These are phyloP conservation scores for Macrotus californicus DNA, from an alignment of 2,113 vertebrate species.

Conservation along the genomic window DNA sequence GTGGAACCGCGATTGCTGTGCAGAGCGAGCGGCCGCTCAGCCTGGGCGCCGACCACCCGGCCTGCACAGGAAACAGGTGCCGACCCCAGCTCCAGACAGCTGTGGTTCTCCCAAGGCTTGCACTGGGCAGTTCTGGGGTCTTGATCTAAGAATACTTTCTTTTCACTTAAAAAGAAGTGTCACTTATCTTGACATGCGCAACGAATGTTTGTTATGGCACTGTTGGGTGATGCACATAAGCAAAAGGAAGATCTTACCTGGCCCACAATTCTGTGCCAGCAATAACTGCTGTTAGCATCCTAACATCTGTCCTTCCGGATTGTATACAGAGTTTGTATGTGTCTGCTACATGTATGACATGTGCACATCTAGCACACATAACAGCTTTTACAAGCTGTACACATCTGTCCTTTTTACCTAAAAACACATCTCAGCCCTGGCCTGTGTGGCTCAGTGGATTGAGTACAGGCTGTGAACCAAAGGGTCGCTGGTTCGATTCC, in stretches of 20 bases:
- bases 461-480: too few relatives aligned
- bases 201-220: conserved; percentile 15
- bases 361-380: not conserved
- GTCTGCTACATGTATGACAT: too few relatives aligned
- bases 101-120: not conserved
- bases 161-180: conserved; percentile 44
- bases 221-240: not conserved
- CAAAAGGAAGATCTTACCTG: not conserved
- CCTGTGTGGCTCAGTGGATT: too few relatives aligned
- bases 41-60: not conserved
- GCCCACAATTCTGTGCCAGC: not conserved
- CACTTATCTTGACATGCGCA: not conserved
- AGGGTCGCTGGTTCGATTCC: too few relatives aligned
- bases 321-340: not conserved
- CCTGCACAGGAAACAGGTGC: not conserved
- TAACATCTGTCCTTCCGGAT: not conserved
- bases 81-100: conserved; percentile 5
- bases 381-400: not conserved
- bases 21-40: not conserved
- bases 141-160: conserved; percentile 46
- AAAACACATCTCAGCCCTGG: not conserved
- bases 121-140: not conserved
- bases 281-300: not conserved
- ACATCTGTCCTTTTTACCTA: not conserved
- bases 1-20: not conserved